Percentiles rank a stretch among this genome's conserved stretches.
These are phyloP conservation scores for Manis pentadactyla DNA, from an alignment of 2,797 vertebrate species.

Conservation along the genomic window DNA sequence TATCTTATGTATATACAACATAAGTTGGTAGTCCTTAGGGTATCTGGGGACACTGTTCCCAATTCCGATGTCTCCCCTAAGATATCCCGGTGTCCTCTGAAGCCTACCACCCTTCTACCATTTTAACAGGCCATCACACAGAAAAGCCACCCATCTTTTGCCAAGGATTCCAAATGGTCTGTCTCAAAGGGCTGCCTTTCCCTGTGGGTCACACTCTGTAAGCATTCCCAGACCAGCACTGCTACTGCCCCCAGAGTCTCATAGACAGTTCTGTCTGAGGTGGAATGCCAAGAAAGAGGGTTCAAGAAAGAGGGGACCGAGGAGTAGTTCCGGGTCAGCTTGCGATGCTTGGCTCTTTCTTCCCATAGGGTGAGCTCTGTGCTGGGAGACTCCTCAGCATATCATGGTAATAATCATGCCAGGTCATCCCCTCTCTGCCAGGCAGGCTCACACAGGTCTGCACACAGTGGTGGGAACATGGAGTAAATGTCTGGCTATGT, in stretches of 20 bases:
- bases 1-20: background rate
- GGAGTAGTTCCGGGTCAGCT: background rate
- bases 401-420: background rate
- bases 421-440: background rate
- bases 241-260: background rate
- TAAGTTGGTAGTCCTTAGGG: background rate
- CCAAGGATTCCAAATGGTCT: background rate
- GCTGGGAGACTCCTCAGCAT: background rate
- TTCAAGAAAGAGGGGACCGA: rapidly evolving
- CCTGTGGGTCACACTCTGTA: background rate
- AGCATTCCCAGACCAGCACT: background rate
- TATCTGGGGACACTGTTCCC: background rate
- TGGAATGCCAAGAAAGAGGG: background rate
- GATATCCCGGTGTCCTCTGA: background rate
- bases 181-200: background rate
- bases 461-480: rapidly evolving
- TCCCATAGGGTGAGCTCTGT: rapidly evolving
- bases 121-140: background rate
- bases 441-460: background rate
- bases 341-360: background rate
- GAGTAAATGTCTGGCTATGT: background rate
- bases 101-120: rapidly evolving
- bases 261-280: background rate
- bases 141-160: background rate
- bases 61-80: background rate